Conservation (phyloP, 30 jellyfish, hydroid and myxozoan species). For the Aurelia aurita complex sp. Pacific region DNA sequence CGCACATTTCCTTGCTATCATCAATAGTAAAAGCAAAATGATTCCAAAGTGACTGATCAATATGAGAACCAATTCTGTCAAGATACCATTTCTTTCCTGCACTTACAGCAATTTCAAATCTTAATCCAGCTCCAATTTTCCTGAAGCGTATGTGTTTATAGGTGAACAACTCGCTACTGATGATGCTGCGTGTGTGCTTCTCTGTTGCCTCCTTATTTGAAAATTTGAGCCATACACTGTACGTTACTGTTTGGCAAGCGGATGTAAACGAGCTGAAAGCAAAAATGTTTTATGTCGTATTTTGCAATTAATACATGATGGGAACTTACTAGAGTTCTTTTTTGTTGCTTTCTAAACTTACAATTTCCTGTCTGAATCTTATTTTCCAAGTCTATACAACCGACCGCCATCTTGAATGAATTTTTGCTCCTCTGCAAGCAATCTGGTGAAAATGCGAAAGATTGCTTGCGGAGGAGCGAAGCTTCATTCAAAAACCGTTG, state of each 20-base stretch:
- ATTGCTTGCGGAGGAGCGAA: too few relatives aligned
- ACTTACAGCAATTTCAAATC: not conserved
- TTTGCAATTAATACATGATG: too few relatives aligned
- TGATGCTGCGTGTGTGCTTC: not conserved
- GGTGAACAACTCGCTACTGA: not conserved
- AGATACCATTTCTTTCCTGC: constrained; percentile 1
- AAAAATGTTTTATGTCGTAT: not conserved
- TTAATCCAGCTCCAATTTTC: not conserved
- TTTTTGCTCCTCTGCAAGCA: too few relatives aligned
- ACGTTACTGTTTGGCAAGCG: constrained; percentile 10
- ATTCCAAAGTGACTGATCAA: constrained; percentile 20
- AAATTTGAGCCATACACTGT: constrained; percentile 33
- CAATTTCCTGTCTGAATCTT: too few relatives aligned
- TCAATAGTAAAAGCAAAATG: constrained; percentile 29
- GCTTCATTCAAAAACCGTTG: too few relatives aligned
- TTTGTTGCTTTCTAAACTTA: too few relatives aligned
- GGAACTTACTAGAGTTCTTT: too few relatives aligned
- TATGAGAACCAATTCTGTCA: not conserved
- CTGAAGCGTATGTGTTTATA: not conserved
- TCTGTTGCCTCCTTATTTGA: not conserved
- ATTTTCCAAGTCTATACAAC: too few relatives aligned
- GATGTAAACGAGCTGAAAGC: not conserved
- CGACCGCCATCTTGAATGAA: too few relatives aligned
- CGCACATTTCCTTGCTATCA: constrained; percentile 13
- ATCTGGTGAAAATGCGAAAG: too few relatives aligned